Base-by-base conservation (phyloP, 2,113 vertebrate genomes). In the Ageneiosus marmoratus region DNA sequence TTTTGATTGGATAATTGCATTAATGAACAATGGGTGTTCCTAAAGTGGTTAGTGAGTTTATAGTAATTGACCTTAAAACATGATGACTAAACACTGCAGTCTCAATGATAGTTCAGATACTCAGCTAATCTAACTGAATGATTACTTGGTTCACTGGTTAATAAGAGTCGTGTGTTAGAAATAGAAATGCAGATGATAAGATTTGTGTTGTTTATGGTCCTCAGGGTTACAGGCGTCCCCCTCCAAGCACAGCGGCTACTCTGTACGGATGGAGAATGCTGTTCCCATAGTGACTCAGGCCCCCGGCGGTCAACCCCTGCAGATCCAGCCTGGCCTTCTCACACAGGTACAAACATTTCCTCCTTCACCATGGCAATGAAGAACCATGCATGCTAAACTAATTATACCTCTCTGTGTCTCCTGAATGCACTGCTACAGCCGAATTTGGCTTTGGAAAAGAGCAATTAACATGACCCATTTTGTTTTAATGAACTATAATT, bases 251-350 rank as follows among this genome's bases (percentile, higher is more conserved):
- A 95, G 96, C 72, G 96, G 98, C 88, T 99, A 99, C 91, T 98
- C 98, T 0, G 97, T 99, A 89, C 94, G 97, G 84, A 97, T 99
- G 98, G 98, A 99, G 89, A 99, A 98, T 0, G 96, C 98, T 0
- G 97, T 99, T 92, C 98, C 98, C 90, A 97, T 99, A 89, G 98
- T 99, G 92, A 99, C 98, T 29, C 98, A 98, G 89, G 96, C 98
- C 87, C 97, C 98, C 0, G 96, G 96, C 82, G 95, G 97, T 18
- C 98, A 98, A 88, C 96, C 97, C 86, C 95, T 99, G 85, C 98
- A 99, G 92, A 98, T 99, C 91, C 98, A 99, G 70, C 96, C 97
- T 58, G 95, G 98, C 82, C 96, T 99, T 74, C 96, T 99, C 0
- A 95, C 98, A 92, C 98, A 99, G 97, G 98, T 99, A 97, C 56